Conservation (phyloP, 2,113 vertebrate species). For the Nothocercus julius region DNA sequence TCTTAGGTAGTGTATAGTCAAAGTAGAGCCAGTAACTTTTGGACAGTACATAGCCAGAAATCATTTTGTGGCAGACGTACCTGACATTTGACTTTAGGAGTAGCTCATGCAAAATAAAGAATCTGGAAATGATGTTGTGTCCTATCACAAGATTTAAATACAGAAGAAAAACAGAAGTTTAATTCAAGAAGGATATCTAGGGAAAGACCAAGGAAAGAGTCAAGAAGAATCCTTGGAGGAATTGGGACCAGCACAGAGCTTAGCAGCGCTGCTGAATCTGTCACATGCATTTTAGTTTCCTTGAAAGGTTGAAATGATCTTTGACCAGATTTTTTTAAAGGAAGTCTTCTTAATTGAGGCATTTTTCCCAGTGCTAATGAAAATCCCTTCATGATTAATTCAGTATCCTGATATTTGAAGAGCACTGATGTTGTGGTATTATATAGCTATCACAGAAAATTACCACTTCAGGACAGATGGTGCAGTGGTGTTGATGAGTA, state of each 20-base stretch:
- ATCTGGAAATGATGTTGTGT: background rate
- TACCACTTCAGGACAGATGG: constrained; percentile 64
- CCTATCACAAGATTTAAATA: background rate
- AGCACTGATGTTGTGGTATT: constrained; percentile 17
- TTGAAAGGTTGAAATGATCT: background rate
- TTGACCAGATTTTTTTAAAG: constrained; percentile 31
- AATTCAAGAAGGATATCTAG: background rate
- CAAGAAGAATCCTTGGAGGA: background rate
- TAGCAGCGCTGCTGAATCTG: background rate
- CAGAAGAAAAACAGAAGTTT: background rate
- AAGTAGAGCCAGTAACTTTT: background rate
- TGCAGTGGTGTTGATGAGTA: constrained; percentile 58
- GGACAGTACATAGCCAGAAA: background rate
- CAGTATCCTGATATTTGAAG: constrained; percentile 56
- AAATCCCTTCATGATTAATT: constrained; percentile 56
- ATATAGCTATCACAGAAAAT: constrained; percentile 45
- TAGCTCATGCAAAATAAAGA: background rate
- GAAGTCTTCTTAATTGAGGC: constrained; percentile 22
- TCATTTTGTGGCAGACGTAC: background rate
- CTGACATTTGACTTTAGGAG: background rate
- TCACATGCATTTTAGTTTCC: background rate
- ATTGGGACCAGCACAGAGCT: background rate
- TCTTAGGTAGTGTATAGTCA: background rate
- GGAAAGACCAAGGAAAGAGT: background rate
- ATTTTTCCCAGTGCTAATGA: constrained; percentile 34